Evolutionary conservation across 2,888 invertebrate genomes (phyloP).

Genomic region (Scaeva pyrastri): DNA sequence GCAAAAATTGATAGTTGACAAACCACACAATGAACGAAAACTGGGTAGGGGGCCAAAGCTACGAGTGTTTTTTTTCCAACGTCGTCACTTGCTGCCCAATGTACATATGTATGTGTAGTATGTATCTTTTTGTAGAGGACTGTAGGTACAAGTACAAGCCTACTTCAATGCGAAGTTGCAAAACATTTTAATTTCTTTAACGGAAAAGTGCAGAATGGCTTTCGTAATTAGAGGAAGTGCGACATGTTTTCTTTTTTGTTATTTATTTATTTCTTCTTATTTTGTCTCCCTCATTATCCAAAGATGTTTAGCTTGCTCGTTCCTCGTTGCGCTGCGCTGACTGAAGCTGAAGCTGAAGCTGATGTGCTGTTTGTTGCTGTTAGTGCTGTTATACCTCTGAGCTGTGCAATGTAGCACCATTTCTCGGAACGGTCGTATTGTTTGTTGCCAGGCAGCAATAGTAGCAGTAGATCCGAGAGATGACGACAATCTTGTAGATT

Average conservation of each 20-base stretch:
- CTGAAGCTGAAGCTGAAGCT: slow-evolving; percentile 37
- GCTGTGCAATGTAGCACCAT: slow-evolving; percentile 28
- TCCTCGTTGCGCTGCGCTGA: too few relatives aligned
- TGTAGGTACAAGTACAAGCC: too few relatives aligned
- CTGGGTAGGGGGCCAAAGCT: slow-evolving; percentile 39
- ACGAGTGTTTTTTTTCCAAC: neutral
- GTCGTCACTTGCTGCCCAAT: slow-evolving; percentile 1
- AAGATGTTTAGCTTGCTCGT: slow-evolving; percentile 33
- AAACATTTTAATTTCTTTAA: slow-evolving; percentile 73
- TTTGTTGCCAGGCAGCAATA: slow-evolving; percentile 62
- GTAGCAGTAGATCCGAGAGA: slow-evolving; percentile 14
- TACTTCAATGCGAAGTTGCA: slow-evolving; percentile 54
- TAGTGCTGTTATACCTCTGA: slow-evolving; percentile 45
- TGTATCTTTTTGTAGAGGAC: too few relatives aligned
- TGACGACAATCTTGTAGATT: slow-evolving; percentile 61
- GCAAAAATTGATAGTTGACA: slow-evolving; percentile 10
- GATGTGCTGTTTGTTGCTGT: slow-evolving; percentile 33
- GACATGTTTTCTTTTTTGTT: slow-evolving; percentile 70
- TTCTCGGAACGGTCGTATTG: slow-evolving; percentile 25
- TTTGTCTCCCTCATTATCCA: slow-evolving; percentile 53
- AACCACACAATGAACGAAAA: slow-evolving; percentile 34
- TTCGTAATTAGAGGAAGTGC: slow-evolving; percentile 74
- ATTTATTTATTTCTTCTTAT: slow-evolving; percentile 54
- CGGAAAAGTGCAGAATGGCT: slow-evolving; percentile 71
- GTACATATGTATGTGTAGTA: neutral